These are phyloP conservation scores for Proisotoma minuta DNA, from an alignment of 2,888 invertebrate species.

Conservation along the genomic window DNA sequence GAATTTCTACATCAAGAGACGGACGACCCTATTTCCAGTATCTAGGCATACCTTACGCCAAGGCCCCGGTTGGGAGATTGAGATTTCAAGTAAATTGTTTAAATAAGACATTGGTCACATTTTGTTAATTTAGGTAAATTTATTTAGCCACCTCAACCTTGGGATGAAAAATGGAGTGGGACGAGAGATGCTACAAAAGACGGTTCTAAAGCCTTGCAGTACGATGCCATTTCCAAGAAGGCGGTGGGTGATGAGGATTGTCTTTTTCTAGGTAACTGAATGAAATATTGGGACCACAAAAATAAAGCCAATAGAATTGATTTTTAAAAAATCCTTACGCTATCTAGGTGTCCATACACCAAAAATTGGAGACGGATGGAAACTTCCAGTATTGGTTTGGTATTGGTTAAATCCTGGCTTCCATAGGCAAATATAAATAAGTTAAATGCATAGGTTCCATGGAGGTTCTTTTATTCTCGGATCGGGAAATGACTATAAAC, in stretches of 20 bases:
- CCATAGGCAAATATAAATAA: too few relatives aligned
- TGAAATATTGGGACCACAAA: too few relatives aligned
- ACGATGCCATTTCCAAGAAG: neutral
- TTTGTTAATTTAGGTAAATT: neutral
- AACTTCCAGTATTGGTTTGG: neutral
- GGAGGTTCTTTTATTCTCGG: neutral
- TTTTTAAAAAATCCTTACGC: too few relatives aligned
- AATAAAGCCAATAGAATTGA: too few relatives aligned
- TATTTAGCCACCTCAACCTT: neutral
- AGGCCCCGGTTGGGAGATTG: neutral
- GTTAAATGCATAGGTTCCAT: too few relatives aligned
- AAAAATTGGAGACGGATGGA: neutral
- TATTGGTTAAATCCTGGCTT: too few relatives aligned
- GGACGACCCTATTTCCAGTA: slow-evolving; percentile 4
- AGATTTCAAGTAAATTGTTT: neutral
- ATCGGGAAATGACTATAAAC: neutral
- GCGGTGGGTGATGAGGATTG: slow-evolving; percentile 2
- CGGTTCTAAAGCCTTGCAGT: neutral
- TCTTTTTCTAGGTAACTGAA: neutral
- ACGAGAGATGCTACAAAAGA: neutral
- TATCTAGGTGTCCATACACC: too few relatives aligned
- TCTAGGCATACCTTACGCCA: neutral
- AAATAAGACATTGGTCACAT: neutral
- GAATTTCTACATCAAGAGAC: neutral
- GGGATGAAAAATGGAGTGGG: neutral